Evolutionary conservation across 2,888 invertebrate species (phyloP), one percentile per base, ranked within the genome.

Genomic region (Pandemis corylana): DNA sequence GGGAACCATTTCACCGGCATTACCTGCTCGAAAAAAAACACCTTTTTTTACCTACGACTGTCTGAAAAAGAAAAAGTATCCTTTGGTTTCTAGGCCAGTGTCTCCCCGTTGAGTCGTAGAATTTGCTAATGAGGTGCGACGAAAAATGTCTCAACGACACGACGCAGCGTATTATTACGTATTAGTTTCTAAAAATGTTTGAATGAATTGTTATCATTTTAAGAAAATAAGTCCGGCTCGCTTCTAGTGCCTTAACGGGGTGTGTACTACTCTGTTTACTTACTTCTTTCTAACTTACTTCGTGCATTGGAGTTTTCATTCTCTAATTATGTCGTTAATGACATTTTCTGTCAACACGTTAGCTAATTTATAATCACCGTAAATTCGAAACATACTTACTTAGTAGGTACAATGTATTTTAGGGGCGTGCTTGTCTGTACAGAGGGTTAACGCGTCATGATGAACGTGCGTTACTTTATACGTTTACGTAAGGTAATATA

Each of bases 1-100:
- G 86, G 83, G 86, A 89, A 87, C 85, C 89, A 87, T 88, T 90
- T 88, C 88, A 86, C 85, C 86, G 88, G 86, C 89, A 89, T 87
- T 87, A 86, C 83, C 85, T 84, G 82, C 83, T 82, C 83, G 59
- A 9, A 59, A 15, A 15, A 77, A 79, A 78, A 80, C 76, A 78
- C 77, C 78, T 69, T 72, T 72, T 49, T 69, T 68, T 44, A 68
- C 78, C 76, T 63, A 42, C 66, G 68, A 67, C 62, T 72, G 67
- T 71, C 67, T 56, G 9, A 56, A 56, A 59, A 59, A 28, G 28
- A 59, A 28, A 59, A 20, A 28, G 20, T 20, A 12, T 59, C 10
- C 28, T 12, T 28, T 20, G 28, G 28, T 59, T 59, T 59, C 28
- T 59, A 59, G 59, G 59, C 59, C 59, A 59, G 59, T 28, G 9